Evolutionary conservation across 2,888 invertebrate genomes (phyloP).

Genomic region (Microplitis manilae): DNA sequence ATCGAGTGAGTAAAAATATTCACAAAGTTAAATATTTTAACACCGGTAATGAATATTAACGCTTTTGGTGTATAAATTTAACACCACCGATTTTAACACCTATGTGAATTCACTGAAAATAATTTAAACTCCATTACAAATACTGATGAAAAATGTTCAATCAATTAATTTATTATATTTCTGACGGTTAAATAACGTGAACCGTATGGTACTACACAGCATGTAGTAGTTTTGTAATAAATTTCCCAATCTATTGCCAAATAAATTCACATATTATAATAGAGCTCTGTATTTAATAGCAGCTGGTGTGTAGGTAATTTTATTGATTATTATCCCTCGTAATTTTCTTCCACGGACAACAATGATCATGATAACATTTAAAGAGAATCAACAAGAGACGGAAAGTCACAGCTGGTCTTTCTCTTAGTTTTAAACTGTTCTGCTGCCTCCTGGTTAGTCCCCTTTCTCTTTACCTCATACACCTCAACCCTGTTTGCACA

Average conservation of each 20-base stretch:
- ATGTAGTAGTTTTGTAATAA: neutral
- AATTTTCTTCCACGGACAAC: slow-evolving; percentile 12
- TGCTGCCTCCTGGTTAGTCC: neutral
- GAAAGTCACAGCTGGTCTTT: slow-evolving; percentile 7
- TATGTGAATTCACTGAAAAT: too few relatives aligned
- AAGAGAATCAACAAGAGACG: neutral
- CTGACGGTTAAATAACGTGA: neutral
- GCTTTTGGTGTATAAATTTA: too few relatives aligned
- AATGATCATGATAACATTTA: slow-evolving; percentile 28
- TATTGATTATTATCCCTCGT: slow-evolving; percentile 14
- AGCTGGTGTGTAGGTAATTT: slow-evolving; percentile 15
- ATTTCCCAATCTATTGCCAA: neutral
- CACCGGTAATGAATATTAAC: too few relatives aligned
- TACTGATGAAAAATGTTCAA: neutral
- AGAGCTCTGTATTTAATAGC: slow-evolving; percentile 16
- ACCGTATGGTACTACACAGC: neutral
- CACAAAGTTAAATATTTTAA: too few relatives aligned
- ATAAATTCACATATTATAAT: neutral
- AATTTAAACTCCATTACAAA: too few relatives aligned
- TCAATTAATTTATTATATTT: neutral
- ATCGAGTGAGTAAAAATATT: too few relatives aligned
- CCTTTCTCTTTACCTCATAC: slow-evolving; percentile 10
- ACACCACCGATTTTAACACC: too few relatives aligned
- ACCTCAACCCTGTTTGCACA: neutral
- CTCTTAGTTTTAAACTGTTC: neutral